A percentile compares a stretch with the other conserved stretches of the same genome.
Evolutionary conservation across 2,113 vertebrate species (phyloP).

Genomic region (Gymnocephalus cernua): DNA sequence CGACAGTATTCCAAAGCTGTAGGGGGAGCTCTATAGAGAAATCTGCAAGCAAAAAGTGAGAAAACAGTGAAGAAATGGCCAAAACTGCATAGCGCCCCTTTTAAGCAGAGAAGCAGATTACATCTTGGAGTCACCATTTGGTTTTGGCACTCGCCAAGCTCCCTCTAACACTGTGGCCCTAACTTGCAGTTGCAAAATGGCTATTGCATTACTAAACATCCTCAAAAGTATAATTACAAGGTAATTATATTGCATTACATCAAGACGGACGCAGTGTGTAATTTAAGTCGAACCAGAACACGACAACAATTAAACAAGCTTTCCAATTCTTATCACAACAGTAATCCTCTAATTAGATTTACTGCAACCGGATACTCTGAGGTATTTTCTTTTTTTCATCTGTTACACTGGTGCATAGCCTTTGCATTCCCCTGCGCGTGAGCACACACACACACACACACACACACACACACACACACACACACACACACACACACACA

Average conservation of each 20-base stretch:
- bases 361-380: slow-evolving; percentile 47
- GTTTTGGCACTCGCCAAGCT: slow-evolving; percentile 33
- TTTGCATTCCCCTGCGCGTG: not conserved
- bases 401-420: slow-evolving; percentile 45
- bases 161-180: slow-evolving; percentile 46
- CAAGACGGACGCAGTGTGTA: slow-evolving; percentile 59
- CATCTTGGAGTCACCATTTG: slow-evolving; percentile 38
- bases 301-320: slow-evolving; percentile 62
- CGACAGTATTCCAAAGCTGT: too few species aligned
- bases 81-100: too few species aligned
- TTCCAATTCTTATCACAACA: slow-evolving; percentile 72
- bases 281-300: slow-evolving; percentile 57
- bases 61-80: too few species aligned
- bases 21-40: too few species aligned
- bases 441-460: not conserved
- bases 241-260: slow-evolving; percentile 73
- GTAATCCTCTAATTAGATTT: slow-evolving; percentile 69
- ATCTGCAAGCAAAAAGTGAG: too few species aligned
- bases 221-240: slow-evolving; percentile 73
- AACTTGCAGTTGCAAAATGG: slow-evolving; percentile 57
- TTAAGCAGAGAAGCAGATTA: slow-evolving; percentile 36
- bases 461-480: not conserved
- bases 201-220: slow-evolving; percentile 72
- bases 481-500: slow-evolving; percentile 12
- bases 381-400: slow-evolving; percentile 63